A percentile compares a stretch with the other conserved stretches of the same genome.
phyloP scores from a whole-genome alignment of 2,888 invertebrate genomes.

The Hirtodrosophila alboralis region DNA sequence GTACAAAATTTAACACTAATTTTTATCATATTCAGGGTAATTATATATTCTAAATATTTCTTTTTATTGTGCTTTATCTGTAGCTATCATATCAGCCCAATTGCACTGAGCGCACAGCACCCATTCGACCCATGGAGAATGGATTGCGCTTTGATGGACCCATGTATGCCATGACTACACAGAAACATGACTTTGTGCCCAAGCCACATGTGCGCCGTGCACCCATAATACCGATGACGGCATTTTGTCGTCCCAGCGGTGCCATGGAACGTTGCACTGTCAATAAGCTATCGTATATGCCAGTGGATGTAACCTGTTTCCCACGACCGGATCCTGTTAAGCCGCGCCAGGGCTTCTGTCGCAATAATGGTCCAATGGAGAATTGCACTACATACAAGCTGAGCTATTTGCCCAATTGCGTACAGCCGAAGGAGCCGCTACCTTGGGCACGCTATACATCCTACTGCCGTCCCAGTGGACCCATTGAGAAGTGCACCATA shows the following conservation, averaged over 20 bases:
- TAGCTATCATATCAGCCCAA: conserved; percentile 87
- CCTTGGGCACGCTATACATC: conserved; percentile 80
- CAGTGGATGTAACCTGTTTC: conserved; percentile 77
- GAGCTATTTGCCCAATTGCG: conserved; percentile 85
- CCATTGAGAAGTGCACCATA: conserved; percentile 85
- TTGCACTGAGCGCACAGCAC: conserved; percentile 85
- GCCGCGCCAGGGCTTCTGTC: conserved; percentile 80
- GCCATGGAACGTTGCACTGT: conserved; percentile 82
- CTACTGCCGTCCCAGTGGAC: conserved; percentile 77
- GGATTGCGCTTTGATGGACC: conserved; percentile 87
- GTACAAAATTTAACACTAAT: too few species aligned
- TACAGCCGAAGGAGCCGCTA: conserved; percentile 76
- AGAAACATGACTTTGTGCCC: conserved; percentile 89
- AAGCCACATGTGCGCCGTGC: conserved; percentile 85
- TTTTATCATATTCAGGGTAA: too few species aligned
- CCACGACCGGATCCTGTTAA: conserved; percentile 65
- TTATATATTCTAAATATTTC: not conserved
- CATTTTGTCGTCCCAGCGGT: conserved; percentile 74
- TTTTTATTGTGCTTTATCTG: not conserved
- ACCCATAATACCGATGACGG: conserved; percentile 71
- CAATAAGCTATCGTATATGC: conserved; percentile 82
- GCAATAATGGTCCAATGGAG: conserved; percentile 74
- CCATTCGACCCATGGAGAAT: conserved; percentile 87
- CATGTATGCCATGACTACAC: conserved; percentile 90
- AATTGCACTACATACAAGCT: conserved; percentile 86